A percentile compares a stretch with the other conserved stretches of the same genome.
Evolutionary conservation across 1,140 invertebrate species (phyloP).

Genomic region (Cyrtorhinus lividipennis): DNA sequence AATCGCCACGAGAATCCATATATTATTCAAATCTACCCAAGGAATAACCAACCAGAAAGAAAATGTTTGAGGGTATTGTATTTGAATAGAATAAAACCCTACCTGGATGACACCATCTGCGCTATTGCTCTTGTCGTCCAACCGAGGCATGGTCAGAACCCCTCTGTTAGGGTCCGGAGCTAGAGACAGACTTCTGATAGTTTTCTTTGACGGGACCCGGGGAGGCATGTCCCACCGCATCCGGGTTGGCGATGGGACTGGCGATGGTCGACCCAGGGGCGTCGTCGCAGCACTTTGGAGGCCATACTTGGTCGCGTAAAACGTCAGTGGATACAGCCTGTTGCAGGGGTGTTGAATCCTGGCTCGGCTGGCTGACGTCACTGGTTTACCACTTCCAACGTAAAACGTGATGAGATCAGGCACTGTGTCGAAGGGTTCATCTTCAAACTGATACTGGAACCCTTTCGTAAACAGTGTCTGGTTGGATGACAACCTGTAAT

Average conservation of each 20-base stretch:
- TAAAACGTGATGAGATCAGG: constrained; percentile 88
- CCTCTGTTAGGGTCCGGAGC: constrained; percentile 37
- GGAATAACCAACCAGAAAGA: no score
- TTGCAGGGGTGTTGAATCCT: constrained; percentile 64
- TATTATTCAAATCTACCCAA: no score
- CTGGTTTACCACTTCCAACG: constrained; percentile 73
- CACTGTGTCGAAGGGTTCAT: constrained; percentile 82
- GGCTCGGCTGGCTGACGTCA: constrained; percentile 75
- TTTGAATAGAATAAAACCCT: not conserved
- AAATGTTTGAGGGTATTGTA: no score
- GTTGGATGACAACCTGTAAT: constrained; percentile 68
- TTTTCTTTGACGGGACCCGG: constrained; percentile 48
- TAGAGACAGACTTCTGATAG: constrained; percentile 44
- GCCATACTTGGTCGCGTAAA: constrained; percentile 45
- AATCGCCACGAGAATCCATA: no score
- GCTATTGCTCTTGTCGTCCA: constrained; percentile 41
- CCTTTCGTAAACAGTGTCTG: constrained; percentile 78
- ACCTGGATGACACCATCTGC: constrained; percentile 41
- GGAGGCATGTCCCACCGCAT: constrained; percentile 40
- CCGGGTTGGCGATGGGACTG: constrained; percentile 37
- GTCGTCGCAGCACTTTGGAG: constrained; percentile 23
- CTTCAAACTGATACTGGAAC: constrained; percentile 89
- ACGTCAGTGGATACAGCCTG: constrained; percentile 48
- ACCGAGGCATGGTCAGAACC: constrained; percentile 27
- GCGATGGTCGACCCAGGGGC: constrained; percentile 23